Conservation (phyloP, 2,888 invertebrate genomes). For the Agrotis exclamationis region DNA sequence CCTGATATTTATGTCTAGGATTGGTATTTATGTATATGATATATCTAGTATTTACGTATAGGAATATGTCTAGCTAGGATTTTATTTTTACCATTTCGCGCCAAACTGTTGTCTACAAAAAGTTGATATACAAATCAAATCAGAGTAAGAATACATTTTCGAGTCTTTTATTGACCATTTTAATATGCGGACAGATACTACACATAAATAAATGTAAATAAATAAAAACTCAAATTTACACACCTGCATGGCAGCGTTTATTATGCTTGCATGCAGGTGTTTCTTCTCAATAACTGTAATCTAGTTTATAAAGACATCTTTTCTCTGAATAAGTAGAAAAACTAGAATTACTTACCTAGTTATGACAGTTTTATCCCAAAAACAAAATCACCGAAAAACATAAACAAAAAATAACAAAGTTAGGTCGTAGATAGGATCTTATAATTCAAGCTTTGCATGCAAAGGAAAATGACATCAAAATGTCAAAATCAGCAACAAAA, state of each 20-base stretch:
- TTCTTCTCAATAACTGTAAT: neutral
- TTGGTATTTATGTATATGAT: too few species aligned
- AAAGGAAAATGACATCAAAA: conserved; percentile 36
- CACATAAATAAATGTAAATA: neutral
- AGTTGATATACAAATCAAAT: conserved; percentile 2
- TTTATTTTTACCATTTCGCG: neutral
- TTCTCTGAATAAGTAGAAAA: neutral
- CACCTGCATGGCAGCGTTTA: neutral
- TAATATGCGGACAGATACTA: neutral
- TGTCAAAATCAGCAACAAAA: conserved; percentile 14
- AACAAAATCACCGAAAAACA: neutral
- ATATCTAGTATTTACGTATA: neutral
- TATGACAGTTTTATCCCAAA: neutral
- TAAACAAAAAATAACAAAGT: too few species aligned
- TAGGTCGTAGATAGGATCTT: too few species aligned
- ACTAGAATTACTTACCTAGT: neutral
- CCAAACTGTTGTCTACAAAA: neutral
- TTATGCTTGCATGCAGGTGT: conserved; percentile 14
- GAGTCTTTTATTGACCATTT: neutral
- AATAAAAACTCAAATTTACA: neutral
- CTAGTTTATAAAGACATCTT: neutral
- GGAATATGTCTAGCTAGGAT: too few species aligned
- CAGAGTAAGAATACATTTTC: neutral
- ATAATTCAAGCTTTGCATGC: neutral
- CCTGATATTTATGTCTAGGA: neutral